Evolutionary conservation across 2,113 vertebrate genomes (phyloP), one percentile per base, ranked within the genome.

Genomic region (Caranx ignobilis): DNA sequence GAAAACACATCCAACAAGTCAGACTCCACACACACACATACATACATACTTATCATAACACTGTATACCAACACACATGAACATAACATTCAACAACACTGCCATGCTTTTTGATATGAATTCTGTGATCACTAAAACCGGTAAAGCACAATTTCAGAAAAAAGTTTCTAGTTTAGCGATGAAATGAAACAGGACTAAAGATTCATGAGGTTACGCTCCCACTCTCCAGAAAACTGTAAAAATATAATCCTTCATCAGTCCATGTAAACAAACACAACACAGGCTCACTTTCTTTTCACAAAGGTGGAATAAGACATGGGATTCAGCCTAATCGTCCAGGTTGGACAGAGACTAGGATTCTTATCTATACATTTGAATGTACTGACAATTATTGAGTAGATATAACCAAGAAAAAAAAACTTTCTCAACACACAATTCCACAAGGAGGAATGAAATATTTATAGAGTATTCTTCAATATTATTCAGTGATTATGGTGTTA

Each of bases 391-490:
- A 76, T 19, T 77, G 60, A 86, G 71, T 78, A 83, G 71, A 89
- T 83, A 71, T 11, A 90, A 81, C 64, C 71, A 57, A 86, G 67
- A 84, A 81, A 85, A 81, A 79, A 79, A 74, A 77, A 83, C 69
- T 50, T 84, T 78, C 88, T 85, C 82, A 87, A 89, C 84, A 92
- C 88, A 95, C 86, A 81, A 60, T 82, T 93, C 87, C 88, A 93
- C 93, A 93, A 90, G 93, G 83, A 93, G 84, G 91, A 93, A 93
- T 91, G 89, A 89, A 89, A 91, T 91, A 91, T 92, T 87, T 76
- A 89, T 89, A 83, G 59, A 79, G 31, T 88, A 87, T 74, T 91
- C 83, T 89, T 89, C 91, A 87, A 83, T 88, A 90, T 79, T 88
- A 82, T 83, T 83, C 73, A 88, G 82, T 85, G 87, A 88, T 89